These are phyloP conservation scores for Lanius ludovicianus DNA, from an alignment of 2,113 vertebrate species.

Conservation along the genomic window DNA sequence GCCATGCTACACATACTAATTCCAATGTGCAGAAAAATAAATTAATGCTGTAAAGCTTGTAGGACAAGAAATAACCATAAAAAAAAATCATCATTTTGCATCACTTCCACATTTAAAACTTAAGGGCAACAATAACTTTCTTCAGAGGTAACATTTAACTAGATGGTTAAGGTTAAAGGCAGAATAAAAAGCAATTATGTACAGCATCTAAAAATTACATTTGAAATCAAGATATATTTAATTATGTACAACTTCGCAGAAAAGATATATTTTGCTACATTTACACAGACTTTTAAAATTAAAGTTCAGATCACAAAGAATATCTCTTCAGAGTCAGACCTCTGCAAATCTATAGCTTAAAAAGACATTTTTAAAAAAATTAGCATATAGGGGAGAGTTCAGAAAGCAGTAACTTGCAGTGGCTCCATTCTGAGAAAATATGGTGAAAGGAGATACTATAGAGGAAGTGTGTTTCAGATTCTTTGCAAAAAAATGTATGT, in stretches of 20 bases:
- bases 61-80: not conserved
- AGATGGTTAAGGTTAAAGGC: not conserved
- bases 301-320: not conserved
- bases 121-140: not conserved
- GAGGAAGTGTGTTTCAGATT: not conserved
- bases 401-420: not conserved
- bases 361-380: not conserved
- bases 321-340: not conserved
- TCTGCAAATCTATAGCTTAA: not conserved
- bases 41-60: not conserved
- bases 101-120: not conserved
- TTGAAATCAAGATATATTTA: not conserved
- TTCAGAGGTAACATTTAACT: not conserved
- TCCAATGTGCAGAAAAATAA: not conserved
- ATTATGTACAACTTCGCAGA: not conserved
- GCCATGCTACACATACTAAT: not conserved
- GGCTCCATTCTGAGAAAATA: not conserved
- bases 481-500: not conserved
- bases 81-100: not conserved
- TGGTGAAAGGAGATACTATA: not conserved
- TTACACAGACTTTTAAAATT: not conserved
- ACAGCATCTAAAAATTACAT: not conserved
- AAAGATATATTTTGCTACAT: not conserved
- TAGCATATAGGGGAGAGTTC: not conserved
- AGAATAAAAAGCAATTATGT: not conserved